A percentile compares a stretch with the other conserved stretches of the same genome.
phyloP scores from a whole-genome alignment of 2,113 vertebrate species.

The Polypterus bichir region DNA sequence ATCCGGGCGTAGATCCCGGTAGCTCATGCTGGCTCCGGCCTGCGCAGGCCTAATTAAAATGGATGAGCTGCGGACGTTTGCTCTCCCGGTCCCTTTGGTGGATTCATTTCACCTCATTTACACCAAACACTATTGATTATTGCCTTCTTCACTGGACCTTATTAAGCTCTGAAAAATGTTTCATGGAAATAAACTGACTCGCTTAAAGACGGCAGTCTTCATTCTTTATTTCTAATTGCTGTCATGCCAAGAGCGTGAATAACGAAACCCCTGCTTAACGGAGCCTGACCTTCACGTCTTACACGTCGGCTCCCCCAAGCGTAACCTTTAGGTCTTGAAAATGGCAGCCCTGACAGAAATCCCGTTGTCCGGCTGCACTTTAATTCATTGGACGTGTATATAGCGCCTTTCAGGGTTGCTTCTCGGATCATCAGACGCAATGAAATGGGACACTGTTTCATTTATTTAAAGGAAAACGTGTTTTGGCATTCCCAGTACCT shows the following conservation, averaged over 20 bases:
- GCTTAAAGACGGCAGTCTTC: not conserved
- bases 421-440: no score
- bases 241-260: not conserved
- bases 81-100: not conserved
- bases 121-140: constrained; percentile 2
- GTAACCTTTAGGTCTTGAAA: no score
- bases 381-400: no score
- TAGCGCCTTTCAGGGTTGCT: no score
- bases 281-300: no score
- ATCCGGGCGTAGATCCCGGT: not conserved
- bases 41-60: constrained; percentile 1
- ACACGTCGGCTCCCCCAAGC: no score
- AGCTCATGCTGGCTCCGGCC: not conserved
- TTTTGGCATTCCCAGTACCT: no score
- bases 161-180: not conserved
- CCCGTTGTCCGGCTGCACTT: no score
- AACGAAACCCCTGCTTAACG: not conserved
- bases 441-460: no score
- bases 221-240: not conserved
- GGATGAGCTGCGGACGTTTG: not conserved
- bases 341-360: no score
- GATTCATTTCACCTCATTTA: not conserved
- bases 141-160: not conserved
- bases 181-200: not conserved
- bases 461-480: no score